Percentiles rank a stretch among this genome's conserved stretches.
phyloP scores from a whole-genome alignment of 2,797 vertebrate genomes.

The Coracias cyanogaster region DNA sequence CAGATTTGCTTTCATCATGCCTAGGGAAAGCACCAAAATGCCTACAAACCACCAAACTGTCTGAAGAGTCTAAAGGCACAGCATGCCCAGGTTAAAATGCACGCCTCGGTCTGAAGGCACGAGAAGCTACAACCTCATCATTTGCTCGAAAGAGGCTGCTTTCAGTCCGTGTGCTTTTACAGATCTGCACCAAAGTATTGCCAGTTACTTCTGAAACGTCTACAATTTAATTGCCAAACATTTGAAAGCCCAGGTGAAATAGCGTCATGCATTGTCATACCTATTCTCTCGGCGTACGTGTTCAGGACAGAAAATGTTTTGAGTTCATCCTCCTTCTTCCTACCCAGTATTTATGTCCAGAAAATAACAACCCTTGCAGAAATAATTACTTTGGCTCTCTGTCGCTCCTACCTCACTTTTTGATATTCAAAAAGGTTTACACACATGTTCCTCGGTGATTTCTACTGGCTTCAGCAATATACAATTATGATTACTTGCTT shows the following conservation, averaged over 20 bases:
- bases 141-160: neutral
- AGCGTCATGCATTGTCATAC: neutral
- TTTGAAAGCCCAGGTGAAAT: constrained; percentile 15
- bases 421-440: constrained; percentile 58
- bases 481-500: neutral
- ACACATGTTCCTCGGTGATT: constrained; percentile 20
- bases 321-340: constrained; percentile 26
- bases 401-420: constrained; percentile 34
- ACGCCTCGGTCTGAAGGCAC: fast-evolving
- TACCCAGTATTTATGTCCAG: neutral
- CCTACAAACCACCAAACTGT: neutral
- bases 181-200: neutral
- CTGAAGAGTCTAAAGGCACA: neutral
- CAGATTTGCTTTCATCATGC: neutral
- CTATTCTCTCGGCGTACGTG: neutral
- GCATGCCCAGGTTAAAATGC: neutral
- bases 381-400: constrained; percentile 57
- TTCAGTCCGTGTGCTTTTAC: neutral
- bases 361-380: constrained; percentile 42
- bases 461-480: neutral
- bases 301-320: neutral
- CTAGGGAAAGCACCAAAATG: neutral
- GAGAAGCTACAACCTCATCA: neutral
- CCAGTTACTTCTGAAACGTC: neutral
- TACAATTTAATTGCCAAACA: neutral